Base-by-base conservation (phyloP, 1,140 invertebrate species). In the Temnothorax curvispinosus region DNA sequence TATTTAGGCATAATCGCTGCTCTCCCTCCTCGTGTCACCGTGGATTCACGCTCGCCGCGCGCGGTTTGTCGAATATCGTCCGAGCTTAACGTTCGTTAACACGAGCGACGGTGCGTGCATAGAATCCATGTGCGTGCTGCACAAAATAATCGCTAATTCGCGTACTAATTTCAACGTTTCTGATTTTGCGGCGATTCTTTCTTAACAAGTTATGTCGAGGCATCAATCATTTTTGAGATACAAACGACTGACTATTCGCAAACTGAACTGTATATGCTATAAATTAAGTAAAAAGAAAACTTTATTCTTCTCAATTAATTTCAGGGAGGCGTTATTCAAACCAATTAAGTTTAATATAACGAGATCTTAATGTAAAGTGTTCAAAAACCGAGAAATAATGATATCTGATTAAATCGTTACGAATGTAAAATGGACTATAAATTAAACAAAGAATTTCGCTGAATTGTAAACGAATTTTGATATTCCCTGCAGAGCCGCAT, bases 1-100 rank as follows among this genome's bases (percentile, higher is more conserved):
- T 84, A 84, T 84, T 84, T 84, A 84, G 44, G 32, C 69, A 84
- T 84, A 75, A 84, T 84, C 80, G 52, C 75, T 67, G 52, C 32
- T 44, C 77, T 6, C 13, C 47, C 56, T 47, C 2, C 65, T 13
- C 65, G 38, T 27, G 27, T 27, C 13, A 15, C 21, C 15, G 47
- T 69, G 35, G 32, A 54, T 35, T 54, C 41, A 6, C 32, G n/a
- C 44, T 44, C 44, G 35, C 27, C 67, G 21, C n/a, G 54, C 54
- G 69, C 54, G 80, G 32, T 62, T 84, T 27, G 69, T 38, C 69
- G 54, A 13, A 13, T 21, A 56, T 72, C 52, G 54, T 13, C 18
- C 67, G 67, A 82, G 80, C n/a, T 74, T 32, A 58, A 84, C 80
- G 50, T 60, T 84, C 41, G 69, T 84, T 84, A 75, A 74, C 35